phyloP scores from a whole-genome alignment of 2,113 vertebrate genomes.

The Xenus cinereus region DNA sequence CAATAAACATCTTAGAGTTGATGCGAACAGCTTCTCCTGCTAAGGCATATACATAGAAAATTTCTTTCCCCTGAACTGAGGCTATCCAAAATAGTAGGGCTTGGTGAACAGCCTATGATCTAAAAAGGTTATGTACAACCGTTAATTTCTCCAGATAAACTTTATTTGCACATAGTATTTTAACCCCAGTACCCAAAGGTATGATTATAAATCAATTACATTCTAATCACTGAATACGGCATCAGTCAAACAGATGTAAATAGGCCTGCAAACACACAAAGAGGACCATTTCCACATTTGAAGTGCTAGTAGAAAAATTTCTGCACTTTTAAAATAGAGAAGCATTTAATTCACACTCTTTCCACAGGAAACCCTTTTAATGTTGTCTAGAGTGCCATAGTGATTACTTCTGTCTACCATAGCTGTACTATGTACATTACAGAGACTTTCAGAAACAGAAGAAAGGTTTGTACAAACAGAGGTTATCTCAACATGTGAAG shows the following conservation, averaged over 20 bases:
- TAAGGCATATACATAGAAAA: neutral
- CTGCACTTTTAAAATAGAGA: neutral
- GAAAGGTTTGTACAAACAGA: neutral
- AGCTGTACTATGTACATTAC: neutral
- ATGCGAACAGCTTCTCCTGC: neutral
- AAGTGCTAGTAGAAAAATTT: neutral
- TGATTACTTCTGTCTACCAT: neutral
- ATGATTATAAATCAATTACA: neutral
- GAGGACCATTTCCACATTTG: neutral
- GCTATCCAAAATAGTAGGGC: neutral
- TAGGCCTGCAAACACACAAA: neutral
- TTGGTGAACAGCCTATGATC: neutral
- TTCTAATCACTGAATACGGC: neutral
- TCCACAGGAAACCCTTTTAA: neutral
- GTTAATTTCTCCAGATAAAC: neutral
- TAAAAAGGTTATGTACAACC: neutral
- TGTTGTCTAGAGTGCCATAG: neutral
- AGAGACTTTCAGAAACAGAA: neutral
- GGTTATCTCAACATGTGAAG: neutral
- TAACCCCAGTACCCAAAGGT: neutral
- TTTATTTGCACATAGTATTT: neutral
- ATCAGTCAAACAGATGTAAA: neutral
- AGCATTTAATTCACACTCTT: neutral
- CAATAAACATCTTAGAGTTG: neutral
- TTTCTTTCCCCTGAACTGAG: neutral